Evolutionary conservation across 2,888 invertebrate genomes (phyloP).

Genomic region (Melanchra persicariae): DNA sequence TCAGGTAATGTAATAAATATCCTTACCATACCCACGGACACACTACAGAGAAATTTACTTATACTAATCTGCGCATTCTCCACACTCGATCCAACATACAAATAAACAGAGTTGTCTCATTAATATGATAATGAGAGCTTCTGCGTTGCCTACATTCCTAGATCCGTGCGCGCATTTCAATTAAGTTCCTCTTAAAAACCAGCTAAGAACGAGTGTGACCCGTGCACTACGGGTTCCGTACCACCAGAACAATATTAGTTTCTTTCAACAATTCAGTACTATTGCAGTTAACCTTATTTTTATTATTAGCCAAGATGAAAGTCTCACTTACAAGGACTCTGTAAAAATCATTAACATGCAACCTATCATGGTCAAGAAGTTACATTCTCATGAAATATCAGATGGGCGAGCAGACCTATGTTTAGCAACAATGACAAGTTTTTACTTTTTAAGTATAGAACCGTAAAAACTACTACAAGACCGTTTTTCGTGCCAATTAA

Average conservation of each 20-base stretch:
- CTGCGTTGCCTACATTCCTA: constrained; percentile 16
- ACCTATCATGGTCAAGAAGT: background rate
- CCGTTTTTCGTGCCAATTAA: constrained; percentile 51
- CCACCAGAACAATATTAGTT: background rate
- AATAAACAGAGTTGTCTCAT: constrained; percentile 26
- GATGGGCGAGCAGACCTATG: background rate
- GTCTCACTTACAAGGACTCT: background rate
- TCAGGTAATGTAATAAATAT: background rate
- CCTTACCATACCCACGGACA: background rate
- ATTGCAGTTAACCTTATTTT: background rate
- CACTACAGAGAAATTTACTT: background rate
- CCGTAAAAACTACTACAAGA: background rate
- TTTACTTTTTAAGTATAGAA: background rate
- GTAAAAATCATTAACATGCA: background rate
- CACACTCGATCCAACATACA: constrained; percentile 1
- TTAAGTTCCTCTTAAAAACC: constrained; percentile 42
- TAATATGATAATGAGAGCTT: constrained; percentile 45
- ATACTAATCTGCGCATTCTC: background rate
- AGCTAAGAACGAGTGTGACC: background rate
- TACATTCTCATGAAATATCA: too few species aligned
- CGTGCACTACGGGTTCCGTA: background rate
- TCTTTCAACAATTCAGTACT: too few species aligned
- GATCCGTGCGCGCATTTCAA: constrained; percentile 42
- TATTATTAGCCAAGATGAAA: background rate
- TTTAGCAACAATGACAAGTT: background rate